Evolutionary conservation across 2,888 invertebrate species (phyloP).

Genomic region (Chloroclystis v-ata): DNA sequence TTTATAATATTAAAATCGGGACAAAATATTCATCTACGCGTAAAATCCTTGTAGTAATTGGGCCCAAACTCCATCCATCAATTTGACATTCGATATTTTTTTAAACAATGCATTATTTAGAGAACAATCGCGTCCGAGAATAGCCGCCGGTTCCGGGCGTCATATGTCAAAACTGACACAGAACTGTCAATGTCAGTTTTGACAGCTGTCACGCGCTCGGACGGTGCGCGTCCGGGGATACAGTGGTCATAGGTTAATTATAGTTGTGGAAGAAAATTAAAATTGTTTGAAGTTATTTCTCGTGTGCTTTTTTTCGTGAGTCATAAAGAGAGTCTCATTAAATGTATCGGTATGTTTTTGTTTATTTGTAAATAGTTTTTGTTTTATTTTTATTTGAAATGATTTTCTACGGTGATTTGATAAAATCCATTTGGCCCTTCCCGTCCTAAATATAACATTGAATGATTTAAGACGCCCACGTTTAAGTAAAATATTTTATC

Average conservation of each 20-base stretch:
- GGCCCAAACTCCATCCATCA: not conserved
- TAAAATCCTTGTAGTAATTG: constrained; percentile 1
- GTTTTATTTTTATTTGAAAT: no score
- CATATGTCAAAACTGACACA: constrained; percentile 42
- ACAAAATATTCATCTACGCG: no score
- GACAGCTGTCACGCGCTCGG: constrained; percentile 31
- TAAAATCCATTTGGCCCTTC: no score
- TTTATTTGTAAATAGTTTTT: no score
- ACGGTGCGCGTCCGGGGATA: not conserved
- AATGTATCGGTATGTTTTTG: no score
- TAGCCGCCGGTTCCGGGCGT: constrained; percentile 25
- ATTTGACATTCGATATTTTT: not conserved
- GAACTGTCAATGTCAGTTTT: constrained; percentile 41
- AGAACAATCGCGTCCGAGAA: constrained; percentile 4
- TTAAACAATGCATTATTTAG: constrained; percentile 1
- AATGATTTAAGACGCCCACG: no score
- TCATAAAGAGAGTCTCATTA: no score
- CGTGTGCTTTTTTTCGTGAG: not conserved
- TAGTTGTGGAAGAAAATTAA: not conserved
- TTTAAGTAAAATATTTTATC: not conserved
- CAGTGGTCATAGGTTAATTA: constrained; percentile 4
- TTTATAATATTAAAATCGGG: no score
- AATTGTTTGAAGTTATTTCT: not conserved
- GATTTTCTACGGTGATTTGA: no score
- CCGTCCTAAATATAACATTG: no score